Conservation (phyloP, 2,888 invertebrate genomes). For the Lasioglossum pauxillum region DNA sequence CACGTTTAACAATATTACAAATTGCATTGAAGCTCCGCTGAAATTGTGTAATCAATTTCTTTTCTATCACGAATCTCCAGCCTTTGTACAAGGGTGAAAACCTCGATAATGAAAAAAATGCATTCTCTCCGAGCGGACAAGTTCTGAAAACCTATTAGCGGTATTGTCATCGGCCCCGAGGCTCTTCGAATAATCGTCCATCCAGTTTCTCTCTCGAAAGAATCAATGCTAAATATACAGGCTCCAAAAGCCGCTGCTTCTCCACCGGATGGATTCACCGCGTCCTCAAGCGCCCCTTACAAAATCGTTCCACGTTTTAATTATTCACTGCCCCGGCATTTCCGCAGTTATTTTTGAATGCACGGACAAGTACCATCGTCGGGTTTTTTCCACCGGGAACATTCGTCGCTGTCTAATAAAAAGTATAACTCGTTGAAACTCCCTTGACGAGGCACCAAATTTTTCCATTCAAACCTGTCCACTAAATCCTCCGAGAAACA, state of each 20-base stretch:
- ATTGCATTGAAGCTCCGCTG: neutral
- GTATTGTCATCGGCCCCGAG: slow-evolving; percentile 41
- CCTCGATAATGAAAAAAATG: slow-evolving; percentile 14
- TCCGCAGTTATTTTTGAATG: slow-evolving; percentile 49
- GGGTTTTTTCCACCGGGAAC: neutral
- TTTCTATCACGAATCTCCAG: neutral
- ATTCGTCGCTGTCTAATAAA: neutral
- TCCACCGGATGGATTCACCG: slow-evolving; percentile 47
- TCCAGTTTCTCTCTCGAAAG: slow-evolving; percentile 38
- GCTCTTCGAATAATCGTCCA: slow-evolving; percentile 54
- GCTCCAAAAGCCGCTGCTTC: slow-evolving; percentile 42
- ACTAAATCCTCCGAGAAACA: neutral
- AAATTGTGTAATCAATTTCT: neutral
- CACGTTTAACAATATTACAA: neutral
- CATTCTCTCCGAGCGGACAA: neutral
- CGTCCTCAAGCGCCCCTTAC: slow-evolving; percentile 43
- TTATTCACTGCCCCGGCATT: slow-evolving; percentile 58
- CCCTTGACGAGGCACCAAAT: neutral
- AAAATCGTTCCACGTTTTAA: slow-evolving; percentile 60
- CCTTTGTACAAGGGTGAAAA: neutral
- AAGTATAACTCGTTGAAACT: neutral
- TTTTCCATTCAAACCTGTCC: neutral
- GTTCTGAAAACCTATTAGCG: slow-evolving; percentile 41
- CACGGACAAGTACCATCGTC: slow-evolving; percentile 6
- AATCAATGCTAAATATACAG: slow-evolving; percentile 65